Evolutionary conservation across 2,113 vertebrate genomes (phyloP), one percentile per base, ranked within the genome.

Genomic region (Sialia sialis): DNA sequence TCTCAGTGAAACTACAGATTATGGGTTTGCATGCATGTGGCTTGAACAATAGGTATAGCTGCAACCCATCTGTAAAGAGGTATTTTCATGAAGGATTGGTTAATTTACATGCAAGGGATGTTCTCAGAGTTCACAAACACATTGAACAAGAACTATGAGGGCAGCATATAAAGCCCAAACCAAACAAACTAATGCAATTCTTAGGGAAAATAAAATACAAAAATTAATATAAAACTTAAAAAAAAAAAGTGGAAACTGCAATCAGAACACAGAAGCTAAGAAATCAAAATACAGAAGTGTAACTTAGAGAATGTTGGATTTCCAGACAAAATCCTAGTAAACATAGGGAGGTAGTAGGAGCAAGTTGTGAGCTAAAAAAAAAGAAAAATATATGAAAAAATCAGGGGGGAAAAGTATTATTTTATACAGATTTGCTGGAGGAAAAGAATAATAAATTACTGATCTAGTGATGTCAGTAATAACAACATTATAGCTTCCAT

Each of bases 351-450:
- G 16, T 34, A 54, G 12, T 22, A 82, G n/a, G 29, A 85, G 27
- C 4, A 90, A 85, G 44, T 34, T 4, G 38, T 41, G 7, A 49
- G 15, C 13, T 18, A 64, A 73, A 72, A 80, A 22, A 41, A 11
- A 44, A 29, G 41, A 5, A 11, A 43, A 29, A 46, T 4, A 27
- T 26, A 49, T 27, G 1, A 49, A 49, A 49, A 49, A 77, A 16
- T 13, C 2, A 13, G 2, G 8, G 14, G 6, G 2, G 3, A 48
- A 81, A 34, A 12, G 0, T 12, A 32, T 49, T 76, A 0, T 44
- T 68, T 86, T 67, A 8, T 51, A 41, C 9, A 58, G 3, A 4
- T 62, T 79, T 12, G 54, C 32, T 29, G 23, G 16, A 60, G 13
- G 6, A 87, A 87, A 90, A 90, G 8, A 81, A 68, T 4, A 77